Conservation (phyloP, 2,113 vertebrate species). For the Orthochromis indermauri region DNA sequence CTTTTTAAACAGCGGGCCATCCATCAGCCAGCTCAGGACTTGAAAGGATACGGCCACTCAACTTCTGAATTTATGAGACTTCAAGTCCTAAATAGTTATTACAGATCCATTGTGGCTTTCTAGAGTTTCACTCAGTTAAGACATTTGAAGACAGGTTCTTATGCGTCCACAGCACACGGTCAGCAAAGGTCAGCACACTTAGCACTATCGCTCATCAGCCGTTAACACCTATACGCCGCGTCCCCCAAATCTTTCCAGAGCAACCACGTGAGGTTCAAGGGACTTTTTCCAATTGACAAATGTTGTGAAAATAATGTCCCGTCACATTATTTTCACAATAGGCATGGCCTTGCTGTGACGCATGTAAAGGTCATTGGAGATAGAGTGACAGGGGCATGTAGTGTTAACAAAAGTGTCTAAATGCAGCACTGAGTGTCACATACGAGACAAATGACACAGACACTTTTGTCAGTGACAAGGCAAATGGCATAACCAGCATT, state of each 20-base stretch:
- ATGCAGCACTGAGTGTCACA: constrained; percentile 23
- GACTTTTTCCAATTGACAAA: not conserved
- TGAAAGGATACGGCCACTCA: not conserved
- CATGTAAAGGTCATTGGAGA: not conserved
- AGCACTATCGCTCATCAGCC: not conserved
- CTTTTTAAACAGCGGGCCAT: not conserved
- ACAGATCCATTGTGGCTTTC: constrained; percentile 26
- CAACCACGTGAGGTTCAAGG: not conserved
- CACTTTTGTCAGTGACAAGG: constrained; percentile 26
- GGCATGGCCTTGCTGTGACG: not conserved
- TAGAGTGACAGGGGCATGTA: not conserved
- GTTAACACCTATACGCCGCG: not conserved
- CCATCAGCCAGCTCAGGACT: not conserved
- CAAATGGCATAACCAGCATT: constrained; percentile 30
- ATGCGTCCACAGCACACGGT: not conserved
- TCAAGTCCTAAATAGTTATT: constrained; percentile 33
- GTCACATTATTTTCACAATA: constrained; percentile 21
- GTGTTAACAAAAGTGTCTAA: constrained; percentile 1
- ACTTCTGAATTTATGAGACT: constrained; percentile 19
- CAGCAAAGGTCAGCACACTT: not conserved
- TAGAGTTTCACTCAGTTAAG: constrained; percentile 20
- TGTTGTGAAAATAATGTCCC: not conserved
- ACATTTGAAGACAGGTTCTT: constrained; percentile 1
- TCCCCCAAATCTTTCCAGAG: not conserved
- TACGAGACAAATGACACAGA: not conserved